phyloP scores from a whole-genome alignment of 2,797 vertebrate genomes.

The Channallabes apus region DNA sequence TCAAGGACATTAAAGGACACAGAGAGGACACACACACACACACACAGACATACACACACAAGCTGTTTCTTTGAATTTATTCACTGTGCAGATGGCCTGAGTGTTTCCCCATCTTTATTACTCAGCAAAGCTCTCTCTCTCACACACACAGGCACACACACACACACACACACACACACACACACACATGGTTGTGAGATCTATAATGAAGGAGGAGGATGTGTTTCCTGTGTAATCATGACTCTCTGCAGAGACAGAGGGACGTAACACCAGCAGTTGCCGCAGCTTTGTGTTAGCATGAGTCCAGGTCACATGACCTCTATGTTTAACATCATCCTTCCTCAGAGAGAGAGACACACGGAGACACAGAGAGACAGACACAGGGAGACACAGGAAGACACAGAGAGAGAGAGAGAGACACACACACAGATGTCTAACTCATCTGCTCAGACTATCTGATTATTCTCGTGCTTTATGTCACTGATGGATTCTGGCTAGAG shows the following conservation, averaged over 20 bases:
- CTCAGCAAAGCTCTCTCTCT: not conserved
- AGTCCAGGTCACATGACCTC: not conserved
- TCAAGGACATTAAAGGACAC: not conserved
- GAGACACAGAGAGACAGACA: no score
- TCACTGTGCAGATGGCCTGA: constrained; percentile 46
- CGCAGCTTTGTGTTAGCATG: not conserved
- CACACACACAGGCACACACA: not conserved
- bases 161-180: constrained; percentile 4
- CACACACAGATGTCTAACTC: not conserved
- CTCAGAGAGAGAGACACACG: no score
- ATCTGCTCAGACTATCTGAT: not conserved
- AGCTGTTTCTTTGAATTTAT: constrained; percentile 36
- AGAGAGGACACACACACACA: not conserved
- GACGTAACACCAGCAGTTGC: not conserved
- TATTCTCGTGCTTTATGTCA: not conserved
- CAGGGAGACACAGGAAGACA: no score
- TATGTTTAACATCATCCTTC: not conserved
- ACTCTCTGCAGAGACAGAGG: not conserved
- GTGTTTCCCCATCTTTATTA: constrained; percentile 29
- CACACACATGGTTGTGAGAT: constrained; percentile 19
- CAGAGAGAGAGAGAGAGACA: not conserved
- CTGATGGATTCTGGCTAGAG: not conserved
- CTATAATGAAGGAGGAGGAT: constrained; percentile 45
- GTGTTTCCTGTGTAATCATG: constrained; percentile 52
- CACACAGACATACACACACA: constrained; percentile 1